phyloP scores from a whole-genome alignment of 37 sponge, comb jelly and placozoan genomes.

The Diacarnus erythraeanus region DNA sequence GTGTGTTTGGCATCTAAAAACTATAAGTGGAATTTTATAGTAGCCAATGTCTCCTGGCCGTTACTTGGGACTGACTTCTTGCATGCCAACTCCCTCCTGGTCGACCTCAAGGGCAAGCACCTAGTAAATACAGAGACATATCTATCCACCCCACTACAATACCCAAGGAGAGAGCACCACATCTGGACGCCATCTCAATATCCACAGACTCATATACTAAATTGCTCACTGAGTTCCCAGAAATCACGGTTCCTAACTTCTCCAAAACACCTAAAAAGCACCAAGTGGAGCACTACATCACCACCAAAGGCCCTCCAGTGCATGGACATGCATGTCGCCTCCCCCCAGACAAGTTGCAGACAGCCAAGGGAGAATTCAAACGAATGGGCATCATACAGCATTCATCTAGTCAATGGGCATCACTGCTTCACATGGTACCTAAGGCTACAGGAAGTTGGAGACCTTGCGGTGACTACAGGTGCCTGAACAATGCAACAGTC shows the following conservation, averaged over 20 bases:
- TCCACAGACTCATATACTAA: not conserved
- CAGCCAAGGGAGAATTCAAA: conserved; percentile 31
- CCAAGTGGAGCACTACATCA: conserved; percentile 31
- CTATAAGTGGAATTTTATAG: conserved; percentile 28
- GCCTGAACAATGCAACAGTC: conserved; percentile 45
- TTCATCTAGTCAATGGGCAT: conserved; percentile 50
- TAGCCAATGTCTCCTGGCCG: conserved; percentile 47
- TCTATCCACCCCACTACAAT: not conserved
- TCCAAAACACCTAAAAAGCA: conserved; percentile 10
- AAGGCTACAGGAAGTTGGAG: conserved; percentile 59
- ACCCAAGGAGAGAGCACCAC: not conserved
- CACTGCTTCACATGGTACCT: conserved; percentile 55
- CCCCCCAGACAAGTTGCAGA: conserved; percentile 21
- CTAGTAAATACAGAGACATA: not conserved
- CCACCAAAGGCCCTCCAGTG: conserved; percentile 38
- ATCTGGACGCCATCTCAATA: not conserved
- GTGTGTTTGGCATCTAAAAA: not conserved
- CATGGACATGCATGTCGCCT: conserved; percentile 22
- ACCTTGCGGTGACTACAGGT: conserved; percentile 63
- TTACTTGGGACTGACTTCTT: conserved; percentile 24
- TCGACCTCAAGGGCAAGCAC: not conserved
- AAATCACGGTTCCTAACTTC: conserved; percentile 20
- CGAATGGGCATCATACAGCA: conserved; percentile 43
- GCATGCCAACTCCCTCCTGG: conserved; percentile 15
- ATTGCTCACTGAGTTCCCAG: conserved; percentile 23